A percentile compares a stretch with the other conserved stretches of the same genome.
Conservation (phyloP, 1,140 invertebrate species). For the Calycopis cecrops region DNA sequence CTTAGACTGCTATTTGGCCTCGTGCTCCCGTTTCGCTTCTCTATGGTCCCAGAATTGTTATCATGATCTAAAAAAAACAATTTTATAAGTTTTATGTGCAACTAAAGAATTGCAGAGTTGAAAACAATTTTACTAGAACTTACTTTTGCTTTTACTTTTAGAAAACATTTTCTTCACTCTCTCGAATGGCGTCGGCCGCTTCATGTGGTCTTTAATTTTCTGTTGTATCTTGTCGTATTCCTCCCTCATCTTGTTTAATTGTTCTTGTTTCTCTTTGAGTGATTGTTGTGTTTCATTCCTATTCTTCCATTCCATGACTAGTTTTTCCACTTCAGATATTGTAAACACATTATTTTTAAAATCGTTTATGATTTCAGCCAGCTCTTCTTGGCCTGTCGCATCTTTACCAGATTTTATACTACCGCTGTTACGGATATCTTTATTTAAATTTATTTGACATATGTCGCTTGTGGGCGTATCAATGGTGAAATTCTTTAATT, state of each 20-base stretch:
- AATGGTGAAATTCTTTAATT: constrained; percentile 61
- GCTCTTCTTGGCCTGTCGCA: constrained; percentile 80
- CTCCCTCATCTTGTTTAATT: constrained; percentile 84
- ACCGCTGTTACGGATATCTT: constrained; percentile 53
- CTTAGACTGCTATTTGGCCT: constrained; percentile 66
- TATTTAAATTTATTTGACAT: constrained; percentile 64
- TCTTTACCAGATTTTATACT: constrained; percentile 64
- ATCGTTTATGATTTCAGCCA: constrained; percentile 91
- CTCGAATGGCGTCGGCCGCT: constrained; percentile 86
- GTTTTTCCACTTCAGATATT: constrained; percentile 87
- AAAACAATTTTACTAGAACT: constrained; percentile 24
- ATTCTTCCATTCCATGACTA: constrained; percentile 90
- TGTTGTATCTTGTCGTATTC: constrained; percentile 89
- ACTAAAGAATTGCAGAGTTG: too few relatives aligned
- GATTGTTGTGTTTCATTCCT: constrained; percentile 90
- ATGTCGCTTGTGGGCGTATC: constrained; percentile 68
- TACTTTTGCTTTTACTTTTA: constrained; percentile 66
- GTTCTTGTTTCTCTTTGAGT: constrained; percentile 88
- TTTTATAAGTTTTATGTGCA: background rate
- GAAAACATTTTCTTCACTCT: constrained; percentile 86
- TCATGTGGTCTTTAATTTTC: constrained; percentile 82
- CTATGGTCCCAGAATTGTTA: constrained; percentile 51
- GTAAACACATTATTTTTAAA: constrained; percentile 93
- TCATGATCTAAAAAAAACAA: constrained; percentile 51
- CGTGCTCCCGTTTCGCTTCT: constrained; percentile 63